A percentile compares a stretch with the other conserved stretches of the same genome.
These are phyloP conservation scores for Caenorhabditis inopinata DNA, from an alignment of 1,140 invertebrate species.

Conservation along the genomic window DNA sequence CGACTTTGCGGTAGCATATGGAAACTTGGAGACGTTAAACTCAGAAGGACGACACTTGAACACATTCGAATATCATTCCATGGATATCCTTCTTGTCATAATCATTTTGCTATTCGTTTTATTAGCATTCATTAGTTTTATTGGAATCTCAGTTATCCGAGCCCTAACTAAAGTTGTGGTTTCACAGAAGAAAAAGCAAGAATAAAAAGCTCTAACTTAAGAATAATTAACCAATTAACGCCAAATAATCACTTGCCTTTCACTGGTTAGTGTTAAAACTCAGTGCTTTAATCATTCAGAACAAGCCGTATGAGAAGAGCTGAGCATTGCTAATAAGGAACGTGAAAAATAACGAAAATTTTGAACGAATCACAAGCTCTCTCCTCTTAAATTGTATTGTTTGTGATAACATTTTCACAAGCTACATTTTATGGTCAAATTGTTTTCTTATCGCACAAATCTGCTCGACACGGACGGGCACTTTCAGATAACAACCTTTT, in stretches of 20 bases:
- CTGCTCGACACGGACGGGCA: neutral
- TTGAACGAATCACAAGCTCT: no score
- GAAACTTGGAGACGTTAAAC: neutral
- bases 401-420: constrained; percentile 3
- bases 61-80: neutral
- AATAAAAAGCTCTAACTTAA: no score
- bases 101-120: neutral
- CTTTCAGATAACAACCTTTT: neutral
- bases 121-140: neutral
- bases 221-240: no score
- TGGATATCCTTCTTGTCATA: neutral
- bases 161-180: neutral
- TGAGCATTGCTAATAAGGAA: no score
- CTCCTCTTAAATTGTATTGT: no score
- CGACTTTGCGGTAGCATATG: neutral
- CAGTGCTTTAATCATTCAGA: no score
- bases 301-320: no score
- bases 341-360: no score
- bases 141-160: no score
- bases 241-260: no score
- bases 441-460: neutral
- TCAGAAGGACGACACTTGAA: neutral
- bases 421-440: no score
- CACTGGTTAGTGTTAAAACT: no score
- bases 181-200: neutral